phyloP scores from a whole-genome alignment of 2,113 vertebrate genomes.

The Orycteropus afer region DNA sequence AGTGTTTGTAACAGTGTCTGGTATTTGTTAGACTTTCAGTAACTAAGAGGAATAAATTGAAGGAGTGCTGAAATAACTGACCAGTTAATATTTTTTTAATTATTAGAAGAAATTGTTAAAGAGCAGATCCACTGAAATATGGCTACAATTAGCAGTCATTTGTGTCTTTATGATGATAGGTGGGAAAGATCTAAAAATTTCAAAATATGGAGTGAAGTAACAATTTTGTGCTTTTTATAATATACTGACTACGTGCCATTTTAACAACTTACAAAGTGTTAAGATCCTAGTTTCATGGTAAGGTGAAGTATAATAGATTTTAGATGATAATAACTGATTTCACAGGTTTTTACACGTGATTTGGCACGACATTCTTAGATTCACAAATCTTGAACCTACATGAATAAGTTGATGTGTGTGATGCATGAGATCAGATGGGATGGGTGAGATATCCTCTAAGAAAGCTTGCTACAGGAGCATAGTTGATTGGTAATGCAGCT shows the following conservation, averaged over 20 bases:
- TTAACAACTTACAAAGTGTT: background rate
- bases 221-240: background rate
- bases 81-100: background rate
- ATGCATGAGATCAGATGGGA: too few relatives aligned
- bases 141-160: background rate
- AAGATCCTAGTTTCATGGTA: background rate
- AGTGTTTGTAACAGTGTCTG: background rate
- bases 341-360: background rate
- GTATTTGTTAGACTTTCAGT: background rate
- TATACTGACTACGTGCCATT: background rate
- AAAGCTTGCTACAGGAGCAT: too few relatives aligned
- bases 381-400: background rate
- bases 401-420: too few relatives aligned
- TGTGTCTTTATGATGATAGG: background rate
- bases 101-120: background rate
- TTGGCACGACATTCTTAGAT: conserved; percentile 31
- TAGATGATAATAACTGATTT: background rate
- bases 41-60: background rate
- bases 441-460: too few relatives aligned
- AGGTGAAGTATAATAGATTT: background rate
- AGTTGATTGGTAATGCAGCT: too few relatives aligned
- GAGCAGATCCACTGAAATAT: background rate
- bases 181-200: background rate
- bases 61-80: background rate
- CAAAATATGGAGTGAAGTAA: background rate